A percentile compares a stretch with the other conserved stretches of the same genome.
Conservation (phyloP, 1,140 invertebrate genomes). For the Drosophila ironensis region DNA sequence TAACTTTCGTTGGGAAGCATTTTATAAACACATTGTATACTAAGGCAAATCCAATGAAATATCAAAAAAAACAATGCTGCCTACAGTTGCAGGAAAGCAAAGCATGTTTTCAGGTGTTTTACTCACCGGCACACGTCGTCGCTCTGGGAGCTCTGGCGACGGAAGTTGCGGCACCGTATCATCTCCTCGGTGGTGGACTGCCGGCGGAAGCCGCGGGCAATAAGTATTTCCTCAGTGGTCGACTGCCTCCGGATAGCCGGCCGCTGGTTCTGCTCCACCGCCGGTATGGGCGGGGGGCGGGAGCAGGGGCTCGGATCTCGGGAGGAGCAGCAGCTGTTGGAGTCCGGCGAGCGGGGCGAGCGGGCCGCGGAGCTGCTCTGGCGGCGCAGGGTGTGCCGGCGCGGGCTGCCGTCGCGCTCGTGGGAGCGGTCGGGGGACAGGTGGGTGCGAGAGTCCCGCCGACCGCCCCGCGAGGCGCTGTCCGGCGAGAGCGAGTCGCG, state of each 20-base stretch:
- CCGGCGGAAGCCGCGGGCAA: constrained; percentile 92
- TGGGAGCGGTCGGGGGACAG: constrained; percentile 89
- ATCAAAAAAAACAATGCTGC: not conserved
- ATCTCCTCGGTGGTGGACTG: constrained; percentile 96
- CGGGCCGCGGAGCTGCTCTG: constrained; percentile 90
- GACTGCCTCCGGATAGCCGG: constrained; percentile 92
- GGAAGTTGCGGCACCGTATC: constrained; percentile 94
- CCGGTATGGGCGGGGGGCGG: constrained; percentile 83
- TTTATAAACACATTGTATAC: too few relatives aligned
- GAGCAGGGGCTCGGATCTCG: constrained; percentile 89
- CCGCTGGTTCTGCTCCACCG: constrained; percentile 82
- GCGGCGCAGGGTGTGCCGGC: constrained; percentile 86
- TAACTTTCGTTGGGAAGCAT: too few relatives aligned
- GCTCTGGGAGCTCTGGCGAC: constrained; percentile 90
- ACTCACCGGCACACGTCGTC: constrained; percentile 87
- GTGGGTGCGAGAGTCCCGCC: constrained; percentile 89
- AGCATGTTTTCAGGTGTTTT: too few relatives aligned
- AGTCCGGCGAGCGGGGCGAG: constrained; percentile 87
- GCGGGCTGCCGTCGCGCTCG: constrained; percentile 88
- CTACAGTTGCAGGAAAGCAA: too few relatives aligned
- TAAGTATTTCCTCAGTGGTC: constrained; percentile 95
- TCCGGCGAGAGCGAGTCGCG: constrained; percentile 94
- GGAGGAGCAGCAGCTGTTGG: constrained; percentile 88
- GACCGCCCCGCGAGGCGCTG: constrained; percentile 88
- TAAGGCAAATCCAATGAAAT: too few relatives aligned